Conservation (phyloP, 1,140 invertebrate species). For the Zaprionus ghesquierei region DNA sequence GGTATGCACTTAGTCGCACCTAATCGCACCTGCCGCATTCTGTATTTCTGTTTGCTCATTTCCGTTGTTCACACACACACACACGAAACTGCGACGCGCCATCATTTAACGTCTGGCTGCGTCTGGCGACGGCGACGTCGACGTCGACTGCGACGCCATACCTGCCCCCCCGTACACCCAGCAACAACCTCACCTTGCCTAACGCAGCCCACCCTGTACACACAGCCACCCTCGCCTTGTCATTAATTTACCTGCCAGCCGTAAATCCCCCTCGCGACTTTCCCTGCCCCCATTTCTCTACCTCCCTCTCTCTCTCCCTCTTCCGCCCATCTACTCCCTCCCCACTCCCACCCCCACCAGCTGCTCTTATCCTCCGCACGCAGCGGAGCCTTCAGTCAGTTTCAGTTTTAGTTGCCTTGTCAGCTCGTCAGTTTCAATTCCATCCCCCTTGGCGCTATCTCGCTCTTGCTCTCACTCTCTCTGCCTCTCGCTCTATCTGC, state of each 20-base stretch:
- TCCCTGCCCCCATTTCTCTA: background rate
- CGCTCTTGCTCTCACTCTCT: background rate
- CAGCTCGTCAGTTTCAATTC: conserved; percentile 66
- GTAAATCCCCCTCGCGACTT: conserved; percentile 16
- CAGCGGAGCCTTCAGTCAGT: conserved; percentile 69
- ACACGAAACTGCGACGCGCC: conserved; percentile 52
- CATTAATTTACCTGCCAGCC: conserved; percentile 49
- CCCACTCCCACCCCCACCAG: background rate
- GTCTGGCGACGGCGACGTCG: conserved; percentile 26
- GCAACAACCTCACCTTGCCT: background rate
- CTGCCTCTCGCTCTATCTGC: background rate
- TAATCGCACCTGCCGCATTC: background rate
- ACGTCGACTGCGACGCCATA: conserved; percentile 21
- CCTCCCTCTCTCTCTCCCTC: background rate
- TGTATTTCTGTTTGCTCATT: conserved; percentile 71
- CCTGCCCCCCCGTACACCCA: background rate
- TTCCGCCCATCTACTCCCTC: too few relatives aligned
- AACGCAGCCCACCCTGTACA: conserved; percentile 5
- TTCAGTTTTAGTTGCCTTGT: conserved; percentile 50
- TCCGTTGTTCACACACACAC: conserved; percentile 55
- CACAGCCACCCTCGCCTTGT: conserved; percentile 47
- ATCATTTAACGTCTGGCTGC: conserved; percentile 54
- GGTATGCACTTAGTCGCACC: background rate
- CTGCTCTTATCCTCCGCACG: conserved; percentile 32
- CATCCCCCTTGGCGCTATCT: conserved; percentile 44